These are phyloP conservation scores for Rhogogaster chlorosoma DNA, from an alignment of 2,888 invertebrate species.

Conservation along the genomic window DNA sequence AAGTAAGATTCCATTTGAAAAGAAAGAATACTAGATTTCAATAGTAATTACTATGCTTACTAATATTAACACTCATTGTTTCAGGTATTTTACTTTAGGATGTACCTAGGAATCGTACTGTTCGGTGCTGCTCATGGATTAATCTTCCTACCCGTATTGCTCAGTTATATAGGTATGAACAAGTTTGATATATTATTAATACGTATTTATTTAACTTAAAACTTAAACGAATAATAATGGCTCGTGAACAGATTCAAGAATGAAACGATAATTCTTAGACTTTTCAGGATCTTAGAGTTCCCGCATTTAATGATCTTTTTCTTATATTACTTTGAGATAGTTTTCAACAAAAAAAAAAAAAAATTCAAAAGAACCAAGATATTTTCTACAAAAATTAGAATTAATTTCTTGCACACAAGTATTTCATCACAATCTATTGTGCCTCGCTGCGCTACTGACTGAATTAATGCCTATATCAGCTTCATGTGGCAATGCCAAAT, in stretches of 20 bases:
- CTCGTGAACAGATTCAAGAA: neutral
- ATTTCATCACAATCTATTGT: neutral
- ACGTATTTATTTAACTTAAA: neutral
- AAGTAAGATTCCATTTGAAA: slow-evolving; percentile 76
- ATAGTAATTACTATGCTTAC: neutral
- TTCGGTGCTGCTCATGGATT: slow-evolving; percentile 98
- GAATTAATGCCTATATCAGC: neutral
- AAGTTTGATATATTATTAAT: neutral
- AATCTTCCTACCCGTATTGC: slow-evolving; percentile 97
- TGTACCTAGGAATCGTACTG: slow-evolving; percentile 98
- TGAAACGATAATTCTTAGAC: neutral
- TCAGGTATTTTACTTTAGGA: slow-evolving; percentile 95
- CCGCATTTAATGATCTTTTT: neutral
- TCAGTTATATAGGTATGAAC: slow-evolving; percentile 95
- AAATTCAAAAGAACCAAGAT: neutral
- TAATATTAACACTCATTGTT: slow-evolving; percentile 53
- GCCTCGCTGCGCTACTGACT: neutral
- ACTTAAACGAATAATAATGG: neutral
- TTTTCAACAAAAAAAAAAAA: neutral
- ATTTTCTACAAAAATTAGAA: neutral
- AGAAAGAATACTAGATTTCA: neutral
- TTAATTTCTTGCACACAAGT: neutral
- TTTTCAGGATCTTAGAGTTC: neutral
- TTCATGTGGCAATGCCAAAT: slow-evolving; percentile 44
- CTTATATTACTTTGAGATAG: neutral